Base-by-base conservation (phyloP, 2,888 invertebrate species). In the Euzetes globulus region DNA sequence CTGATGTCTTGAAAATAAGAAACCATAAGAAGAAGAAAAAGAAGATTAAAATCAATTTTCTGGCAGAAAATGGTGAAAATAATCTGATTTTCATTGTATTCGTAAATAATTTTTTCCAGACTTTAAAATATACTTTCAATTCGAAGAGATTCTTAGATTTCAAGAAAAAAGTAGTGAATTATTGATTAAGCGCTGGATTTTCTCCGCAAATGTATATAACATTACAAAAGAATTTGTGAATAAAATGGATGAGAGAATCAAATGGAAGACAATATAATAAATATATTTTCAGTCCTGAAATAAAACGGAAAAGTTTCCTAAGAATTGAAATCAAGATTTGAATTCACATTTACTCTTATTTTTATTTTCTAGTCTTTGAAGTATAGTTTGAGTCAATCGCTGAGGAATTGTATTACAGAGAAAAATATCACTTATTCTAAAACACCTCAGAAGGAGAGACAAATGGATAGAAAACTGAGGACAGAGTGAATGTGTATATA, bases 291-390 rank as follows among this genome's bases (percentile, higher is more conserved):
- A 22, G 15, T 58, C 27, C 4, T 9, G 7, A 60, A 29, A n/a
- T 25, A 52, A 6, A 52, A 52, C n/a, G n/a, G 19, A 52, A 52
- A n/a, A 19, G 5, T 52, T 19, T 52, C n/a, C 47, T 58, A 2
- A 60, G 60, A 60, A 22, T 11, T 22, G 60, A 60, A 33, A 60
- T 33, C 60, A 60, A 60, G 60, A 60, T 60, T 60, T 60, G 29
- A 60, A 60, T 29, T 60, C 11, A 13, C 60, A 60, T 60, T 60
- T 58, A 25, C n/a, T n/a, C n/a, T n/a, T n/a, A n/a, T n/a, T 58
- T 58, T 25, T 58, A 11, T 11, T 22, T 6, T 22, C 1, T 58
- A 58, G 5, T 33, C 19, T 25, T 3, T 3, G 19, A 11, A 58
- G 13, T 22, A 22, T 4, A 6, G 6, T 58, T 58, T 19, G 33